phyloP scores from a whole-genome alignment of 2,113 vertebrate genomes.

The Aphyosemion australe region DNA sequence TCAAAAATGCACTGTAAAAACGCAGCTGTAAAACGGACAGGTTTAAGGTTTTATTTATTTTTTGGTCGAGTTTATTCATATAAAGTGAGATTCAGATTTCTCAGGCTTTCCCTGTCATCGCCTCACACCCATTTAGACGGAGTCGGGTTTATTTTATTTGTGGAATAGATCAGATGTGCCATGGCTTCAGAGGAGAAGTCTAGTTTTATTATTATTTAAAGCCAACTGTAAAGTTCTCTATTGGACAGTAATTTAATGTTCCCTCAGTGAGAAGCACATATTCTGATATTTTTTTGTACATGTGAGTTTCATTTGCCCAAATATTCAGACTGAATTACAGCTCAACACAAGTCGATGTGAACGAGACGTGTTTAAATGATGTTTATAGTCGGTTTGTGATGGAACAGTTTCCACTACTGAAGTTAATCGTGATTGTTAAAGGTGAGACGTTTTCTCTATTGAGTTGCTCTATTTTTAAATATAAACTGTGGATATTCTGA shows the following conservation, averaged over 20 bases:
- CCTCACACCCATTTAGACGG: neutral
- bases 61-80: slow-evolving; percentile 18
- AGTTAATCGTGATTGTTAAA: neutral
- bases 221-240: neutral
- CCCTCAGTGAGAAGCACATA: neutral
- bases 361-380: too few species aligned
- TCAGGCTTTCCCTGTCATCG: neutral
- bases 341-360: too few species aligned
- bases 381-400: too few species aligned
- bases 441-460: slow-evolving; percentile 1
- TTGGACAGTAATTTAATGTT: neutral
- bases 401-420: too few species aligned
- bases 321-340: neutral
- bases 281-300: neutral
- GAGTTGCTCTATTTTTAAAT: slow-evolving; percentile 46
- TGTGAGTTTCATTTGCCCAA: neutral
- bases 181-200: too few species aligned
- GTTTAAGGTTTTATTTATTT: slow-evolving; percentile 49
- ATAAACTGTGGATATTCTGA: slow-evolving; percentile 34
- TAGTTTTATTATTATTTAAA: neutral
- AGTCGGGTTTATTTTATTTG: slow-evolving; percentile 7
- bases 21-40: slow-evolving; percentile 20
- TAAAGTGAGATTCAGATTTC: neutral
- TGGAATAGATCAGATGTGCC: neutral
- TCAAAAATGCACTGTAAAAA: slow-evolving; percentile 51